Evolutionary conservation across 2,888 invertebrate genomes (phyloP).

Genomic region (Drosophila paracracens): DNA sequence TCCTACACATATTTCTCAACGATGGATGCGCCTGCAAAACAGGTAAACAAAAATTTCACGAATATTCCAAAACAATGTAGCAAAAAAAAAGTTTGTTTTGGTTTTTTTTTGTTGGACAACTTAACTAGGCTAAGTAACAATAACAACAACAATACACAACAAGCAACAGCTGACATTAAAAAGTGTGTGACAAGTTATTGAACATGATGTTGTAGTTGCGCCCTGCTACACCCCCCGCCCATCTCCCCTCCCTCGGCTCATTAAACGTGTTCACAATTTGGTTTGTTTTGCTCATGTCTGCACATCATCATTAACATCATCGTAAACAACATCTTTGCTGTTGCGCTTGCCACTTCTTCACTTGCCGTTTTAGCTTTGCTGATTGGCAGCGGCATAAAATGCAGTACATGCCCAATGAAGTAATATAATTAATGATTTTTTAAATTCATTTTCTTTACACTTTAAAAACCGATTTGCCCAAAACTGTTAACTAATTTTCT

Average conservation of each 20-base stretch:
- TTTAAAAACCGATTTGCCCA: background rate
- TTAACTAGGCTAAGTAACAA: slow-evolving; percentile 73
- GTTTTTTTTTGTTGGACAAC: slow-evolving; percentile 51
- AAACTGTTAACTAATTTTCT: background rate
- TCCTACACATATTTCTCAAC: slow-evolving; percentile 36
- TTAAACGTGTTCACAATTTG: slow-evolving; percentile 74
- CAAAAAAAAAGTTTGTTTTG: slow-evolving; percentile 49
- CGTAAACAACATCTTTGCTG: slow-evolving; percentile 12
- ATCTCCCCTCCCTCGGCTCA: slow-evolving; percentile 17
- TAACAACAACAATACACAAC: slow-evolving; percentile 34
- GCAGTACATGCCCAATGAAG: background rate
- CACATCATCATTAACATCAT: slow-evolving; percentile 28
- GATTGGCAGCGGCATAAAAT: background rate
- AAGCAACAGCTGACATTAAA: slow-evolving; percentile 25
- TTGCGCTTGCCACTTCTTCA: slow-evolving; percentile 2
- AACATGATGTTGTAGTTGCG: slow-evolving; percentile 46
- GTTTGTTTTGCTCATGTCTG: slow-evolving; percentile 44
- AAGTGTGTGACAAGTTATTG: slow-evolving; percentile 75
- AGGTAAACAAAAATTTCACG: slow-evolving; percentile 63
- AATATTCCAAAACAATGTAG: slow-evolving; percentile 56
- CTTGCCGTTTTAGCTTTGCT: slow-evolving; percentile 17
- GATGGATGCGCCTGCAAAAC: slow-evolving; percentile 78
- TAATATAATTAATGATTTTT: background rate
- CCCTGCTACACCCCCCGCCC: slow-evolving; percentile 56
- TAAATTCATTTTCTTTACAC: background rate